These are phyloP conservation scores for Pimpla rufipes DNA, from an alignment of 2,888 invertebrate species.

Conservation along the genomic window DNA sequence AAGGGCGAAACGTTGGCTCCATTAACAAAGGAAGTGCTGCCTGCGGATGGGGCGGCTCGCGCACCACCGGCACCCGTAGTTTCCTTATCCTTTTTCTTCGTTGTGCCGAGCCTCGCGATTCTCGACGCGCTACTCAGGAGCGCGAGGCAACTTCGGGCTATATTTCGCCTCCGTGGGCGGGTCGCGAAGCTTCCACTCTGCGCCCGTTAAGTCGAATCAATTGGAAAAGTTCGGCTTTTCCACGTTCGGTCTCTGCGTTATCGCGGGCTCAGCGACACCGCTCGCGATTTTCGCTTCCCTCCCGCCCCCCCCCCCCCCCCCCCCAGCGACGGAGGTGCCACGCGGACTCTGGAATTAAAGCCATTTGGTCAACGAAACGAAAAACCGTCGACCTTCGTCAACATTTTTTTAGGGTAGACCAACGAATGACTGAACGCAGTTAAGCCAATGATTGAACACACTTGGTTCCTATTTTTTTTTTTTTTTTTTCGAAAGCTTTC, in stretches of 20 bases:
- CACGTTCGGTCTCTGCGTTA: slow-evolving; percentile 31
- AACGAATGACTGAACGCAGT: too few relatives aligned
- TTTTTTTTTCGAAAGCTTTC: too few relatives aligned
- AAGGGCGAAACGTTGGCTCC: slow-evolving; percentile 56
- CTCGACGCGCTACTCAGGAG: slow-evolving; percentile 12
- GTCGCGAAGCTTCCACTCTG: slow-evolving; percentile 70
- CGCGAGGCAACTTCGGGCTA: slow-evolving; percentile 55
- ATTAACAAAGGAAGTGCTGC: slow-evolving; percentile 55
- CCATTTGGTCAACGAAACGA: too few relatives aligned
- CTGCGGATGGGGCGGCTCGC: slow-evolving; percentile 8
- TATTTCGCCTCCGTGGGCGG: slow-evolving; percentile 51
- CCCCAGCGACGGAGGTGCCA: too few relatives aligned
- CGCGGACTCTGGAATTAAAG: too few relatives aligned
- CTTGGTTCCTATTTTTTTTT: too few relatives aligned
- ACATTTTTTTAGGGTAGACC: too few relatives aligned
- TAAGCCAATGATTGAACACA: too few relatives aligned
- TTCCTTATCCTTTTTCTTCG: slow-evolving; percentile 38
- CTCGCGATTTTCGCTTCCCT: slow-evolving; percentile 24
- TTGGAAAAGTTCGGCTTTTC: slow-evolving; percentile 78
- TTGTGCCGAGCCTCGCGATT: slow-evolving; percentile 51
- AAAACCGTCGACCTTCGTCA: too few relatives aligned
- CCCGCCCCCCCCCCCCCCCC: too few relatives aligned
- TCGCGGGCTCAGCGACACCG: slow-evolving; percentile 7
- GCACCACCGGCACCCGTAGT: slow-evolving; percentile 32
- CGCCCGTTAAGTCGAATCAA: slow-evolving; percentile 79